Base-by-base conservation (phyloP, 2,113 vertebrate genomes). In the Dasyurus viverrinus region DNA sequence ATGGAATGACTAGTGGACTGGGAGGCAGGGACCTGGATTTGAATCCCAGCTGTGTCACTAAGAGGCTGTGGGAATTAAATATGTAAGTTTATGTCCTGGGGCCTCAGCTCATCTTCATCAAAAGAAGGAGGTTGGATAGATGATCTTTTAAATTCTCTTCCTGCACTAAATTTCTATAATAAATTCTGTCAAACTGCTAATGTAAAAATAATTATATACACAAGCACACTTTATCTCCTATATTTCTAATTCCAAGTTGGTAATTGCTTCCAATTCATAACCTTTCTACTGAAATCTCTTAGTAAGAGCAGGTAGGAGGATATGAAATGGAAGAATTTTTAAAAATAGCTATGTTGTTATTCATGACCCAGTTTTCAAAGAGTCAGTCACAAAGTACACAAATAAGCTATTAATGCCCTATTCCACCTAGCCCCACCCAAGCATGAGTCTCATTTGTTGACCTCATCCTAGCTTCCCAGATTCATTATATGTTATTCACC, bases 131-230 rank as follows among this genome's bases (percentile, higher is more conserved):
- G 3, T 50, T 54, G 36, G 22, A 53, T 96, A 50, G 89, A 50
- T 92, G 95, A 52, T 50, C 76, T 68, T 22, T 60, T 30, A 96
- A 96, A n/a, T 53, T 92, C 57, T 84, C n/a, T 97, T 94, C 92
- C 19, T 48, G 42, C 57, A 92, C 36, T 91, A 16, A 60, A 94
- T 92, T 94, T 93, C 90, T 94, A 46, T 93, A 95, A 91, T 94
- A 93, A 96, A 54, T 93, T 98, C 95, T 95, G 53, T 53, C 57
- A 95, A 97, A 95, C 93, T 97, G 93, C 92, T 96, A 97, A 98
- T 91, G 68, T 92, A 94, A 97, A 98, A 96, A 95, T 97, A 98
- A 97, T 94, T 47, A 60, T 57, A 93, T 55, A 24, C 42, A 95
- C 27, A 96, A 94, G 90, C 48, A 95, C 84, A 14, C 84, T 93